Evolutionary conservation across 2,888 invertebrate genomes (phyloP).

Genomic region (Epinotia brunnichana): DNA sequence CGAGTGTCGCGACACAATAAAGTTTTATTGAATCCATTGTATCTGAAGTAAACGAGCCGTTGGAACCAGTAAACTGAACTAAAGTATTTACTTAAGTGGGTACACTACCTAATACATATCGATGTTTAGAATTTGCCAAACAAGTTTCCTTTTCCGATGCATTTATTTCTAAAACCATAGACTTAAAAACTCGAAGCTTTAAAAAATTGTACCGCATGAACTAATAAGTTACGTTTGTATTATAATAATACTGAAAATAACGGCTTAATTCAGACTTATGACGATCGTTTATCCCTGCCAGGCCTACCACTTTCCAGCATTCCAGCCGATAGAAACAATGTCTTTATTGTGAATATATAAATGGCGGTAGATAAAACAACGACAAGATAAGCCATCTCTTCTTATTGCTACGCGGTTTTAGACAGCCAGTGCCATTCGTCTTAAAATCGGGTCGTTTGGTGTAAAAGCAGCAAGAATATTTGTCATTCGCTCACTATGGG

Average conservation of each 20-base stretch:
- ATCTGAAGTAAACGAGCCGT: neutral
- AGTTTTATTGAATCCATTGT: slow-evolving; percentile 3
- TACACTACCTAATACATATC: too few relatives aligned
- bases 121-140: too few relatives aligned
- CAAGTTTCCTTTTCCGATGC: too few relatives aligned
- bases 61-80: neutral
- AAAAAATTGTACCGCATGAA: too few relatives aligned
- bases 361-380: slow-evolving; percentile 31
- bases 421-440: neutral
- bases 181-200: too few relatives aligned
- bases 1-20: neutral
- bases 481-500: too few relatives aligned
- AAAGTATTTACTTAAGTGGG: neutral
- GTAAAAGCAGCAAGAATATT: neutral
- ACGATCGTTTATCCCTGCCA: slow-evolving; percentile 32
- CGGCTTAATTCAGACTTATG: slow-evolving; percentile 32
- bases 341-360: slow-evolving; percentile 37
- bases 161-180: too few relatives aligned
- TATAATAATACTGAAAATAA: neutral
- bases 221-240: too few relatives aligned
- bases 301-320: slow-evolving; percentile 26
- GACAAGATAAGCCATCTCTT: slow-evolving; percentile 22
- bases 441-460: neutral
- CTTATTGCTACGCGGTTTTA: slow-evolving; percentile 2
- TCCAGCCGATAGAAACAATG: slow-evolving; percentile 34